phyloP scores from a whole-genome alignment of 2,113 vertebrate genomes.

The Cairina moschata region DNA sequence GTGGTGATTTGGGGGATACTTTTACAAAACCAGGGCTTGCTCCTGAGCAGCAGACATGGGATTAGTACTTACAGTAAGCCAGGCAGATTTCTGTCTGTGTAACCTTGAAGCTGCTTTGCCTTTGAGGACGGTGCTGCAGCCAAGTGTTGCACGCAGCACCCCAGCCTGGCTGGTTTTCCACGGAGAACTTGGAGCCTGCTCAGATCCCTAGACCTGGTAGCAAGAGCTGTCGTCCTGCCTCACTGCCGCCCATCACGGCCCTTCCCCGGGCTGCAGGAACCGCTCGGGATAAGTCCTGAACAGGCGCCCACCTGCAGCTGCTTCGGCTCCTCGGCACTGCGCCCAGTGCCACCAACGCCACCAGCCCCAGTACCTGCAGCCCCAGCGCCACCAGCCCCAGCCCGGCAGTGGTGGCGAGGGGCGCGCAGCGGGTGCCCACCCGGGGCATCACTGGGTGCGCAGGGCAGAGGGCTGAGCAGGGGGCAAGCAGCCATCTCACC shows the following conservation, averaged over 20 bases:
- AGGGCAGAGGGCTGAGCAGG: neutral
- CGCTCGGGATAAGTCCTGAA: rapidly evolving
- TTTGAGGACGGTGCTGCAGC: neutral
- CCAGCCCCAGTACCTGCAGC: too few relatives aligned
- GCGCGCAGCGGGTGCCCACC: neutral
- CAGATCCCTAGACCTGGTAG: neutral
- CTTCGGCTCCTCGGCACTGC: neutral
- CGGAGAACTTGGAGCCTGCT: neutral
- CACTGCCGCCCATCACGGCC: rapidly evolving
- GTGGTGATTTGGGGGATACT: neutral
- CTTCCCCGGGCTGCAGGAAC: neutral
- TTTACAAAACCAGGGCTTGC: neutral
- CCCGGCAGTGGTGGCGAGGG: neutral
- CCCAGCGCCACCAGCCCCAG: too few relatives aligned
- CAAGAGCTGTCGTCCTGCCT: neutral
- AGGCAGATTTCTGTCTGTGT: neutral
- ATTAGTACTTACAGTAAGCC: rapidly evolving
- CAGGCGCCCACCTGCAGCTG: rapidly evolving
- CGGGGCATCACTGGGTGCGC: neutral
- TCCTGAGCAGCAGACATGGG: neutral
- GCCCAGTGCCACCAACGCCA: too few relatives aligned
- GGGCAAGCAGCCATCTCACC: neutral
- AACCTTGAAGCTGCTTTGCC: neutral
- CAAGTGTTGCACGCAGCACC: rapidly evolving
- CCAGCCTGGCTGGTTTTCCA: neutral